Evolutionary conservation across 2,113 vertebrate genomes (phyloP).

Genomic region (Carollia perspicillata): DNA sequence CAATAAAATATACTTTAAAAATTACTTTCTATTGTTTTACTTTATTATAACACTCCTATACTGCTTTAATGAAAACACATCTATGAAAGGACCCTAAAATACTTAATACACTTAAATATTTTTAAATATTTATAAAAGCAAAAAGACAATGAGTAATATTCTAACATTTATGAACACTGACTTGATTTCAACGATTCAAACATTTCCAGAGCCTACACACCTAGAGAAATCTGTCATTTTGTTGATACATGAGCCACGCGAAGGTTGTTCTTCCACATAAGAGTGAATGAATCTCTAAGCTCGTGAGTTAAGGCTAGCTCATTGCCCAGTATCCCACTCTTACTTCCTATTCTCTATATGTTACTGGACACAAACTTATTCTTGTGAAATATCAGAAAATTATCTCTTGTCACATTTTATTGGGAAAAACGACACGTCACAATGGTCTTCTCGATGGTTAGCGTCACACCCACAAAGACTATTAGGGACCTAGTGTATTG

Average conservation of each 20-base stretch:
- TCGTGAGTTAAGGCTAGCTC: neutral
- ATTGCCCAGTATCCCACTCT: neutral
- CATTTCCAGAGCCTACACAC: neutral
- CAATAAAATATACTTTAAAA: no score
- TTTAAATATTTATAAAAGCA: constrained; percentile 7
- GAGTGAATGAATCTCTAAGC: neutral
- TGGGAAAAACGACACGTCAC: neutral
- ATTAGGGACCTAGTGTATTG: neutral
- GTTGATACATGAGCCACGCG: neutral
- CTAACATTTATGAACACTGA: neutral
- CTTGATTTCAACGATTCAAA: neutral
- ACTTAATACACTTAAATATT: neutral
- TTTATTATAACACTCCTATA: constrained; percentile 1
- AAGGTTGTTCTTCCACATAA: neutral
- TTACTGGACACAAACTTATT: neutral
- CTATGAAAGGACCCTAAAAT: neutral
- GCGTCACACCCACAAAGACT: neutral
- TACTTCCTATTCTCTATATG: neutral
- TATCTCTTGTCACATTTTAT: neutral
- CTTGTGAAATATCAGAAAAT: constrained; percentile 6
- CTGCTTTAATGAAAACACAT: constrained; percentile 14
- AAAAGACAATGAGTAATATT: constrained; percentile 9
- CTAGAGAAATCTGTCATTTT: constrained; percentile 22
- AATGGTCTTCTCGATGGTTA: neutral
- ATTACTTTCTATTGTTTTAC: neutral